Conservation (phyloP, 1,140 invertebrate species). For the Subanguina moxae region DNA sequence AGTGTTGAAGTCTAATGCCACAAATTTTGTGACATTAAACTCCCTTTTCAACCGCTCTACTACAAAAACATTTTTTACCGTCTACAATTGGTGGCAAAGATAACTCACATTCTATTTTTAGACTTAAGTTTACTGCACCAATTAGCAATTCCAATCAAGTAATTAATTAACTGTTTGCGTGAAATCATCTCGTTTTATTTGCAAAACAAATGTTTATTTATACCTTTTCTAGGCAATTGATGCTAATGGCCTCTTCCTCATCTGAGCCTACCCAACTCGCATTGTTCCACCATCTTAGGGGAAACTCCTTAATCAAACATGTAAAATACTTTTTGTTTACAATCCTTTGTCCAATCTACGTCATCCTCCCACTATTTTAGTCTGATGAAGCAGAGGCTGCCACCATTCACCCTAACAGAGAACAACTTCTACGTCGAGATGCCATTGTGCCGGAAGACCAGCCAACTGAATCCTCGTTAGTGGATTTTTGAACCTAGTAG, state of each 20-base stretch:
- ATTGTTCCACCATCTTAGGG: slow-evolving; percentile 38
- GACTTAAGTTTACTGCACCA: not conserved
- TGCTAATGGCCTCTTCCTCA: not conserved
- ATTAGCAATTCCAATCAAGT: not conserved
- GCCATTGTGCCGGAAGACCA: slow-evolving; percentile 48
- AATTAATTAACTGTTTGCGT: not conserved
- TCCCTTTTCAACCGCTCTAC: no score
- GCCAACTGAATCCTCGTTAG: slow-evolving; percentile 10
- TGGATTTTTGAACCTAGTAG: slow-evolving; percentile 9
- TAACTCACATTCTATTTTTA: not conserved
- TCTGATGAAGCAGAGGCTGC: slow-evolving; percentile 46
- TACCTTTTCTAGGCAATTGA: not conserved
- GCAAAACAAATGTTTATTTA: not conserved
- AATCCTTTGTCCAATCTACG: not conserved
- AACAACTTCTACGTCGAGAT: slow-evolving; percentile 51
- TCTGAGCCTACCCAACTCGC: slow-evolving; percentile 26
- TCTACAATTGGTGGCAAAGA: not conserved
- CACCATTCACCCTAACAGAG: slow-evolving; percentile 51
- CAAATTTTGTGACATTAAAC: no score
- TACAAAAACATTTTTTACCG: not conserved
- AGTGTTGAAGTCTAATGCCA: no score
- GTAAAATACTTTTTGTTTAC: slow-evolving; percentile 22
- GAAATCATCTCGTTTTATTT: not conserved
- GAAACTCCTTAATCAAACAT: slow-evolving; percentile 51
- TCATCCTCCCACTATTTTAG: slow-evolving; percentile 9